phyloP scores from a whole-genome alignment of 2,888 invertebrate genomes.

The Ischnus inquisitorius region DNA sequence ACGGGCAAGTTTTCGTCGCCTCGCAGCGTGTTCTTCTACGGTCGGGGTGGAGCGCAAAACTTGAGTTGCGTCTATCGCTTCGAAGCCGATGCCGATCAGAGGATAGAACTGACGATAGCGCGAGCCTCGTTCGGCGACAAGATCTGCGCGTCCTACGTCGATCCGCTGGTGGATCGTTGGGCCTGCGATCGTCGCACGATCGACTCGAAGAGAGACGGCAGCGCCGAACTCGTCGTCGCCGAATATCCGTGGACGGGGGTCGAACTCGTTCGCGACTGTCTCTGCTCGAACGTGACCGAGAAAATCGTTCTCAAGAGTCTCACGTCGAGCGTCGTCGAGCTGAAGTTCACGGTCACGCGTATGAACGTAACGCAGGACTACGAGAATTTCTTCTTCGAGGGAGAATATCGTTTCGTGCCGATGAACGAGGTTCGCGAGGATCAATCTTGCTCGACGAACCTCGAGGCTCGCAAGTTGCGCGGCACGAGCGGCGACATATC shows the following conservation, averaged over 20 bases:
- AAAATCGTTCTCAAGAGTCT: conserved; percentile 89
- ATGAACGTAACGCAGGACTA: conserved; percentile 95
- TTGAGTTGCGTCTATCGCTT: conserved; percentile 92
- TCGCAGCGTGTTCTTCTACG: conserved; percentile 93
- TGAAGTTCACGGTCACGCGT: conserved; percentile 91
- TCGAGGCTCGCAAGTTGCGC: conserved; percentile 89
- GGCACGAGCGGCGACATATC: conserved; percentile 92
- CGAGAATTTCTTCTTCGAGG: conserved; percentile 92
- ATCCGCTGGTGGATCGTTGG: conserved; percentile 89
- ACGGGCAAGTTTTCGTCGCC: conserved; percentile 91
- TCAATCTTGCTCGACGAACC: conserved; percentile 88
- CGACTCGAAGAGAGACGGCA: conserved; percentile 69
- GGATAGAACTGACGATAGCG: conserved; percentile 90
- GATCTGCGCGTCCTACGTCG: conserved; percentile 89
- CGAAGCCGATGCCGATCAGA: conserved; percentile 90
- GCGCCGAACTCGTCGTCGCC: conserved; percentile 78
- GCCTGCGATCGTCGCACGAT: conserved; percentile 87
- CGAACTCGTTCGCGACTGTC: conserved; percentile 90
- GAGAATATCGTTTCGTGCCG: conserved; percentile 89
- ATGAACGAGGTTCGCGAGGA: conserved; percentile 86
- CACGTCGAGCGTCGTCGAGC: conserved; percentile 90
- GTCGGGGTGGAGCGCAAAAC: conserved; percentile 92
- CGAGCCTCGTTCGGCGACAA: conserved; percentile 90
- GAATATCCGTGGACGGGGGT: conserved; percentile 86
- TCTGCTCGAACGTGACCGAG: conserved; percentile 90